Evolutionary conservation across 2,797 vertebrate genomes (phyloP), one percentile per base, ranked within the genome.

Genomic region (Malurus leucopterus): DNA sequence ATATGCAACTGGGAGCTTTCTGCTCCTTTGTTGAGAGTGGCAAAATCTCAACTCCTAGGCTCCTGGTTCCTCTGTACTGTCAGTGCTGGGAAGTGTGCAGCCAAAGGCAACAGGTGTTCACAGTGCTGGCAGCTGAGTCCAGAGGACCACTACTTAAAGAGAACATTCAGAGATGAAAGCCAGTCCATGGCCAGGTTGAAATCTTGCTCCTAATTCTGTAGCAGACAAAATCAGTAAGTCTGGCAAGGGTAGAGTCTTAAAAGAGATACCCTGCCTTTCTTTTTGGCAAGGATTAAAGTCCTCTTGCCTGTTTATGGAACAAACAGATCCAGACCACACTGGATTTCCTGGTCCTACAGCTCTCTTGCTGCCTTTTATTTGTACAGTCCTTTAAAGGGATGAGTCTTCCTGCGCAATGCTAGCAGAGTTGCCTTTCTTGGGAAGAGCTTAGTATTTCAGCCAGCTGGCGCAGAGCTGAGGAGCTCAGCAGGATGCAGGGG

Each of bases 1-100:
- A 38, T 40, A 8, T 1, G 6, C 14, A 63, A 7, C 41, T 36
- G 6, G 9, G 34, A 85, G 18, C 15, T 0, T 5, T 21, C 70
- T 58, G 16, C 2, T 0, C n/a, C 71, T 91, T 59, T 41, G 54
- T 44, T 36, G 54, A 17, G 21, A 69, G 10, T 0, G 0, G 13
- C 17, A 17, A 27, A 74, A 24, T 40, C 61, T 58, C 11, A 1
- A 55, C 13, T 26, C 46, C 22, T 55, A 0, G 2, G 30, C 34
- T 68, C 8, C 29, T 32, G 3, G 10, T 41, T 69, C 17, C 20
- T n/a, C 20, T 59, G 18, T 27, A 34, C 23, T 81, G 61, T 36
- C 38, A 29, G 34, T 3, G 5, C 46, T 36, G 23, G 71, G 49
- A 75, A 16, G 15, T 1, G 6, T 26, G 29, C 8, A 30, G 40